Evolutionary conservation across 2,888 invertebrate species (phyloP), one percentile per base, ranked within the genome.

Genomic region (Rotaria macrura): DNA sequence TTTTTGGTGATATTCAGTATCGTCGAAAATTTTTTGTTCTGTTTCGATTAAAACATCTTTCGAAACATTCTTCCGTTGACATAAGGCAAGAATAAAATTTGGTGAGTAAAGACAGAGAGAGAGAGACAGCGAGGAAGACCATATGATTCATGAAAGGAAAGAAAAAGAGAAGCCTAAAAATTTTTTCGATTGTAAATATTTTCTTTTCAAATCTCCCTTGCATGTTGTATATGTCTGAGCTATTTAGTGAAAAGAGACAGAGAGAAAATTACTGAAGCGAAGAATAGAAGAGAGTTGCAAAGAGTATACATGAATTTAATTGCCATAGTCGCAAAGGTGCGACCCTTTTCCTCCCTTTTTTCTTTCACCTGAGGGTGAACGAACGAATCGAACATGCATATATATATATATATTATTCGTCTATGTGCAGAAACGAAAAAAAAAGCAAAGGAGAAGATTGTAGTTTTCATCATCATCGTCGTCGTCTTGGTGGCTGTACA

Each of bases 361-460:
- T 65, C 65, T 65, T 65, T 65, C 65, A 65, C 65, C 65, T 65
- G 65, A 65, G 65, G 65, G 65, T 65, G 65, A 65, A 65, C 65
- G 65, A 65, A 65, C 38, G 34, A 65, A 65, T 65, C 65, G 65
- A 65, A 34, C 20, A 20, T 65, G 38, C 34, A 65, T 29, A 57
- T 57, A 57, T 25, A 25, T 57, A 57, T 57, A 29, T 57, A 29
- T 29, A 57, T 57, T 34, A 29, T 65, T 17, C 14, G 34, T 65
- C 29, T 29, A 29, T 65, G 65, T 65, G 34, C 34, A 29, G 29
- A 29, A 29, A n/a, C 29, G 34, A 34, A 65, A 65, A 65, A 65
- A 65, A 65, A 65, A 38, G 12, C 4, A 17, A 65, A 17, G 34
- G 17, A 65, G 34, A 65, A 65, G 65, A 65, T 65, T 65, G 17